Percentiles rank a stretch among this genome's conserved stretches.
Evolutionary conservation across 2,888 invertebrate species (phyloP).

Genomic region (Yponomeuta plumbellus): DNA sequence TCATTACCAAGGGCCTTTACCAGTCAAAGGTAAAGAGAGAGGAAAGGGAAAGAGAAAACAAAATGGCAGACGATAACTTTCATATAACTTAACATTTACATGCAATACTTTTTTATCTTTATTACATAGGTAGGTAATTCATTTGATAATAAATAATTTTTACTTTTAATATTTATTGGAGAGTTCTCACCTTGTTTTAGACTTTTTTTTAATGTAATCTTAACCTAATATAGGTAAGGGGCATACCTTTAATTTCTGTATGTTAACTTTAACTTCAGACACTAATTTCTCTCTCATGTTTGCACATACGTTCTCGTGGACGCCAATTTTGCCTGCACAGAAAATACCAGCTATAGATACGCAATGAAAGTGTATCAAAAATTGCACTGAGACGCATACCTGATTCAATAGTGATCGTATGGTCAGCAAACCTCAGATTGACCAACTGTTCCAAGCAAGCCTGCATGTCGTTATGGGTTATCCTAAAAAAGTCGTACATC

Average conservation of each 20-base stretch:
- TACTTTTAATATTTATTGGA: too few relatives aligned
- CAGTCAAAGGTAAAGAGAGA: too few relatives aligned
- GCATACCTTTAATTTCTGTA: conserved; percentile 83
- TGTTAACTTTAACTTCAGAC: conserved; percentile 86
- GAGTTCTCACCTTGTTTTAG: too few relatives aligned
- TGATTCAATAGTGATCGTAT: conserved; percentile 71
- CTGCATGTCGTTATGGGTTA: conserved; percentile 80
- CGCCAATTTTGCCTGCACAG: conserved; percentile 77
- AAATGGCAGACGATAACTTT: too few relatives aligned
- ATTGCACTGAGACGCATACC: conserved; percentile 35
- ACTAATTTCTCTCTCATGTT: conserved; percentile 88
- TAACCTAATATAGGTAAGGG: neutral
- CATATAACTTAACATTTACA: too few relatives aligned
- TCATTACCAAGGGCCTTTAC: too few relatives aligned
- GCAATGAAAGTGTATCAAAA: neutral
- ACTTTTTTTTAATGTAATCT: too few relatives aligned
- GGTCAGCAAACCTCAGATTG: conserved; percentile 78
- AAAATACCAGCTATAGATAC: neutral
- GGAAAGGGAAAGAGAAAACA: too few relatives aligned
- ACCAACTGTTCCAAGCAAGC: conserved; percentile 77
- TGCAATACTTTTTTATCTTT: too few relatives aligned
- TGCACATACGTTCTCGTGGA: conserved; percentile 87
- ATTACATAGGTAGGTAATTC: too few relatives aligned
- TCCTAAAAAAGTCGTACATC: conserved; percentile 83
- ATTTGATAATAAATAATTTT: too few relatives aligned